Percentiles rank a stretch among this genome's conserved stretches.
phyloP scores from a whole-genome alignment of 2,888 invertebrate species.

The Harpalus rubripes region DNA sequence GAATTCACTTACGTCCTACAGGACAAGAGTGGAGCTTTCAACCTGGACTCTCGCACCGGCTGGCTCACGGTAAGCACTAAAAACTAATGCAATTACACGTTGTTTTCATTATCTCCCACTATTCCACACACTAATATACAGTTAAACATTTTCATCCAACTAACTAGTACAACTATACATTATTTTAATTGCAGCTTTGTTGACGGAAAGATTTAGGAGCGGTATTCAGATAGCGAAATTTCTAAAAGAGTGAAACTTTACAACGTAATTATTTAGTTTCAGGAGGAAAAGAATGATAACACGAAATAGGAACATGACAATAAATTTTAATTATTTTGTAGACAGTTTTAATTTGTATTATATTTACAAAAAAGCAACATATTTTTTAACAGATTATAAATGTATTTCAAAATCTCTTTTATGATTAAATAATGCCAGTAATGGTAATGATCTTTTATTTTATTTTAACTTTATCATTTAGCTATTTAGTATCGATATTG shows the following conservation, averaged over 20 bases:
- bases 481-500: too few relatives aligned
- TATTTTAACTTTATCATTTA: too few relatives aligned
- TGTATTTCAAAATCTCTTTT: too few relatives aligned
- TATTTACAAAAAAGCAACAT: too few relatives aligned
- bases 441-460: too few relatives aligned
- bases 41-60: conserved; percentile 88
- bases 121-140: background rate
- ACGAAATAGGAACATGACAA: background rate
- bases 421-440: too few relatives aligned
- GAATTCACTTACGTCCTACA: conserved; percentile 89
- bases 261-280: background rate
- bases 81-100: conserved; percentile 38
- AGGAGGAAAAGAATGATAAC: too few relatives aligned
- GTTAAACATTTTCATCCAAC: background rate
- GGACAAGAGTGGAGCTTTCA: conserved; percentile 88
- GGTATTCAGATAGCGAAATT: conserved; percentile 53
- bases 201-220: conserved; percentile 42
- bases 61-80: conserved; percentile 88
- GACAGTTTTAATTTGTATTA: too few relatives aligned
- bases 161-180: conserved; percentile 45
- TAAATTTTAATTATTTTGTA: background rate
- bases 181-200: conserved; percentile 57
- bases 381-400: too few relatives aligned
- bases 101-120: conserved; percentile 25
- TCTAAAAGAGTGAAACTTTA: conserved; percentile 51